A percentile compares a stretch with the other conserved stretches of the same genome.
phyloP scores from a whole-genome alignment of 2,888 invertebrate genomes.

The Atethmia centrago region DNA sequence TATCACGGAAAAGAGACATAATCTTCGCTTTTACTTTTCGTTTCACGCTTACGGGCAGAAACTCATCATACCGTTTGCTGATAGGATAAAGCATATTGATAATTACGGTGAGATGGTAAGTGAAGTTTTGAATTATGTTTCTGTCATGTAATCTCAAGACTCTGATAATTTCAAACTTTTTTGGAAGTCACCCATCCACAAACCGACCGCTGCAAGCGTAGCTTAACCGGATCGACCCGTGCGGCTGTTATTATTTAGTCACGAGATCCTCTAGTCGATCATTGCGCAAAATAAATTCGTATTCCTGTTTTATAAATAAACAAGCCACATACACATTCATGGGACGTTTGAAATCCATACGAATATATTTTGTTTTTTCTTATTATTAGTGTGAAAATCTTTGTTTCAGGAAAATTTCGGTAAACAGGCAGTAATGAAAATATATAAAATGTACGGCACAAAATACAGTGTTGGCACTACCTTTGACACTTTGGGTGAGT shows the following conservation, averaged over 20 bases:
- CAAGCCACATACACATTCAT: neutral
- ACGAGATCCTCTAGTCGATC: too few species aligned
- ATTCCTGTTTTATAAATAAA: neutral
- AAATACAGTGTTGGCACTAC: conserved; percentile 81
- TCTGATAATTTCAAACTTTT: neutral
- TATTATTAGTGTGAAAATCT: conserved; percentile 12
- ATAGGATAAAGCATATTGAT: conserved; percentile 81
- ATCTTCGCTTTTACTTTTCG: conserved; percentile 91
- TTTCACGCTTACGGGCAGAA: conserved; percentile 92
- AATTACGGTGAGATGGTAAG: conserved; percentile 86
- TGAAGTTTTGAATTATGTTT: neutral
- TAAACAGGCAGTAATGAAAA: conserved; percentile 81
- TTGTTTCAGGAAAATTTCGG: conserved; percentile 84
- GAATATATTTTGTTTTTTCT: neutral
- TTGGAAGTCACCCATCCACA: too few species aligned
- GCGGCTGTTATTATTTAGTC: too few species aligned
- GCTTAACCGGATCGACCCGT: too few species aligned
- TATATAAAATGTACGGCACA: conserved; percentile 71
- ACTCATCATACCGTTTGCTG: conserved; percentile 90
- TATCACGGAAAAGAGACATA: conserved; percentile 63
- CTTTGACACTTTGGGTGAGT: conserved; percentile 79
- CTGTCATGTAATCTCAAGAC: neutral
- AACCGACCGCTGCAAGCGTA: too few species aligned
- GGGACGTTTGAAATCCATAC: neutral
- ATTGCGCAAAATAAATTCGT: neutral